Conservation (phyloP, 1,140 invertebrate species). For the Steinernema khuongi region DNA sequence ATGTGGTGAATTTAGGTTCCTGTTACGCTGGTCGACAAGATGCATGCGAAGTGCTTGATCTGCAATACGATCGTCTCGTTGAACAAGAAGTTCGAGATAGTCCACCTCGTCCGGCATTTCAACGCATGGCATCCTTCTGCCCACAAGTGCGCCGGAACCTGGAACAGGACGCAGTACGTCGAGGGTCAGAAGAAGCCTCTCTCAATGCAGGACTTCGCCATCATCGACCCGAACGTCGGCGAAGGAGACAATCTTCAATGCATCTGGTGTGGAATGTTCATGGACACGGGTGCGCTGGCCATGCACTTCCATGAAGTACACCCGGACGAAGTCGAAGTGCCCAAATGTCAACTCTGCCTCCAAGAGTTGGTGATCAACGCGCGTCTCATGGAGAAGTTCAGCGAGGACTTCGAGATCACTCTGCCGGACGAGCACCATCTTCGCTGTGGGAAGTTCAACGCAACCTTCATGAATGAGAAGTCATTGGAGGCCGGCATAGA, state of each 20-base stretch:
- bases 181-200: slow-evolving; percentile 18
- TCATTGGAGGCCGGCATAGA: slow-evolving; percentile 36
- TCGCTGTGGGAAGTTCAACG: slow-evolving; percentile 43
- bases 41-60: slow-evolving; percentile 55
- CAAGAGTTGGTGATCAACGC: slow-evolving; percentile 57
- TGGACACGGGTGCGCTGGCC: slow-evolving; percentile 45
- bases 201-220: slow-evolving; percentile 50
- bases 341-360: slow-evolving; percentile 55
- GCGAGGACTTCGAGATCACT: slow-evolving; percentile 52
- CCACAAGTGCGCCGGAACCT: slow-evolving; percentile 54
- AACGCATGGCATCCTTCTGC: slow-evolving; percentile 56
- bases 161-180: slow-evolving; percentile 25
- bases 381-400: slow-evolving; percentile 52
- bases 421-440: slow-evolving; percentile 55
- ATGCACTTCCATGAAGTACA: slow-evolving; percentile 58
- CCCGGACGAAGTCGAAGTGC: slow-evolving; percentile 55
- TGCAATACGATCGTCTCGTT: slow-evolving; percentile 52
- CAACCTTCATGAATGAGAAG: slow-evolving; percentile 34
- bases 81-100: slow-evolving; percentile 58
- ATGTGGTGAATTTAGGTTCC: slow-evolving; percentile 41
- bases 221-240: slow-evolving; percentile 46
- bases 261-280: slow-evolving; percentile 59
- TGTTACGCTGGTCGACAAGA: slow-evolving; percentile 55
- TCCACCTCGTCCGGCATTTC: slow-evolving; percentile 57
- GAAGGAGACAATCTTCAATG: slow-evolving; percentile 55